Evolutionary conservation across 2,797 vertebrate genomes (phyloP).

Genomic region (Eospalax fontanierii): DNA sequence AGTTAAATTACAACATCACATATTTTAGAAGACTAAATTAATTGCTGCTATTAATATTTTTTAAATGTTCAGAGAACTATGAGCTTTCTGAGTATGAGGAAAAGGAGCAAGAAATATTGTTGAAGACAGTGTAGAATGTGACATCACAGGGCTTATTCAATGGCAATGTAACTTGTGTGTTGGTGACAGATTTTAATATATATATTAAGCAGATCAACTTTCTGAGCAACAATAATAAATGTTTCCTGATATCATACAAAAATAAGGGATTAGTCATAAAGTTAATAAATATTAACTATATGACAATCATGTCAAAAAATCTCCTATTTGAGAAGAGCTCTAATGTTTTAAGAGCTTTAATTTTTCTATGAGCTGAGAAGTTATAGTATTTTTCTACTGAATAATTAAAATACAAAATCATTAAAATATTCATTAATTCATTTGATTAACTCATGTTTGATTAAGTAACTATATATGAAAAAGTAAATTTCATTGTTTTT

Average conservation of each 20-base stretch:
- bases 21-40: neutral
- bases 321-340: neutral
- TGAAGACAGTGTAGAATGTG: neutral
- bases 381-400: neutral
- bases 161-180: neutral
- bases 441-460: neutral
- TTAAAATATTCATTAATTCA: neutral
- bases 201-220: constrained; percentile 10
- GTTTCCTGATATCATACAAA: neutral
- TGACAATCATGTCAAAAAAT: neutral
- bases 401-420: neutral
- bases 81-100: neutral
- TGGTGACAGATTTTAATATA: neutral
- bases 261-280: neutral
- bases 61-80: neutral
- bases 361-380: neutral
- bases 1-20: neutral
- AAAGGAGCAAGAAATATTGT: neutral
- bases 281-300: constrained; percentile 9
- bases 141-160: neutral
- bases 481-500: neutral
- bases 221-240: neutral
- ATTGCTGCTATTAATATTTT: neutral
- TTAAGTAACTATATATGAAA: neutral
- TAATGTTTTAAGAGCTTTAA: neutral